phyloP scores from a whole-genome alignment of 2,888 invertebrate genomes.

The Rhingia rostrata region DNA sequence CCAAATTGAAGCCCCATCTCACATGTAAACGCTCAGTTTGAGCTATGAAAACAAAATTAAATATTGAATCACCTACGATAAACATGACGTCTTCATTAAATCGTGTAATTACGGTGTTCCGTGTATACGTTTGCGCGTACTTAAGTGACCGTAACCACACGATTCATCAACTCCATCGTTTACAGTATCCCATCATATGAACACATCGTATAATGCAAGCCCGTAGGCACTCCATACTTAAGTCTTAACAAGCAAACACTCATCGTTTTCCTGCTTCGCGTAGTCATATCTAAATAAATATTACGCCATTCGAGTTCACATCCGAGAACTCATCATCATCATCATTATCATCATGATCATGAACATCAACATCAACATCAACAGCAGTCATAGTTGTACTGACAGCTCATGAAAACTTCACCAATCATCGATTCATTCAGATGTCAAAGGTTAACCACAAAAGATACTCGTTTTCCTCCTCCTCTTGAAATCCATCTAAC shows the following conservation, averaged over 20 bases:
- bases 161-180: conserved; percentile 23
- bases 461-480: conserved; percentile 31
- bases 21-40: too few species aligned
- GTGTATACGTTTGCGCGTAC: background rate
- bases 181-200: conserved; percentile 24
- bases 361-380: conserved; percentile 1
- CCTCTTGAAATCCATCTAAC: conserved; percentile 6
- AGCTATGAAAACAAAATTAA: background rate
- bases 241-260: conserved; percentile 36
- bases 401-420: conserved; percentile 26
- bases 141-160: conserved; percentile 24
- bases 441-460: conserved; percentile 66
- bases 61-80: background rate
- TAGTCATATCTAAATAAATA: conserved; percentile 52
- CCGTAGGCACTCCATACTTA: conserved; percentile 1
- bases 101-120: conserved; percentile 10
- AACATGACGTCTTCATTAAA: conserved; percentile 5
- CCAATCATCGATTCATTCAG: conserved; percentile 46
- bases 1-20: background rate
- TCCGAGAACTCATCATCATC: conserved; percentile 36
- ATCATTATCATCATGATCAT: conserved; percentile 28
- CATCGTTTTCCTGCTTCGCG: conserved; percentile 31
- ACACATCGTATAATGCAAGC: background rate
- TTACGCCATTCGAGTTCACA: conserved; percentile 54
- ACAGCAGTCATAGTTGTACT: conserved; percentile 6